These are phyloP conservation scores for Crepidodera aurea DNA, from an alignment of 2,888 invertebrate genomes.

Conservation along the genomic window DNA sequence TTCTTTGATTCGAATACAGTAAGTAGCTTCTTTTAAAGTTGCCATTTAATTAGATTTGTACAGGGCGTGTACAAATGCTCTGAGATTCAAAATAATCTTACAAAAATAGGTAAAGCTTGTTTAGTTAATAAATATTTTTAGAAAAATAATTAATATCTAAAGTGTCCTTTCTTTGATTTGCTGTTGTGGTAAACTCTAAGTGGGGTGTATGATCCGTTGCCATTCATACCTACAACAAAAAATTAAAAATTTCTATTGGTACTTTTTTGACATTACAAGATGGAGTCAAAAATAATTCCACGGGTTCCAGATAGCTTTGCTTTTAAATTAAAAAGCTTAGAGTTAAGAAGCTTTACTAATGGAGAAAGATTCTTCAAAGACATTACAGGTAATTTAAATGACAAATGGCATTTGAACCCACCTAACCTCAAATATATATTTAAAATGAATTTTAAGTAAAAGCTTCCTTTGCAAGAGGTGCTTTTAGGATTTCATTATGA, in stretches of 20 bases:
- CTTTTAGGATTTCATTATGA: no score
- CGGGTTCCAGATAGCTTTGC: neutral
- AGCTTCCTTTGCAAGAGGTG: no score
- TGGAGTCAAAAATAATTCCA: neutral
- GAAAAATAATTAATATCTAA: constrained; percentile 71
- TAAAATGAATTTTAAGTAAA: no score
- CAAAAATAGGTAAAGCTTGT: constrained; percentile 41
- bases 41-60: neutral
- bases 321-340: no score
- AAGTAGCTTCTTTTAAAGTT: neutral
- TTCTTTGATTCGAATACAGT: neutral
- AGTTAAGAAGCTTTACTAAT: no score
- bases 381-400: no score
- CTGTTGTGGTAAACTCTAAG: constrained; percentile 84
- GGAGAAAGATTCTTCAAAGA: no score
- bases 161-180: constrained; percentile 81
- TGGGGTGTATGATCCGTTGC: constrained; percentile 77
- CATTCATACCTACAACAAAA: constrained; percentile 68
- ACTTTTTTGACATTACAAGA: no score
- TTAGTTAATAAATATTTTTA: constrained; percentile 9
- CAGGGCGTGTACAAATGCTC: neutral
- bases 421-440: no score
- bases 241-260: neutral
- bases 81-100: constrained; percentile 28
- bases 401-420: no score